These are phyloP conservation scores for Cossypha polioptera DNA, from an alignment of 2,797 vertebrate genomes.

Conservation along the genomic window DNA sequence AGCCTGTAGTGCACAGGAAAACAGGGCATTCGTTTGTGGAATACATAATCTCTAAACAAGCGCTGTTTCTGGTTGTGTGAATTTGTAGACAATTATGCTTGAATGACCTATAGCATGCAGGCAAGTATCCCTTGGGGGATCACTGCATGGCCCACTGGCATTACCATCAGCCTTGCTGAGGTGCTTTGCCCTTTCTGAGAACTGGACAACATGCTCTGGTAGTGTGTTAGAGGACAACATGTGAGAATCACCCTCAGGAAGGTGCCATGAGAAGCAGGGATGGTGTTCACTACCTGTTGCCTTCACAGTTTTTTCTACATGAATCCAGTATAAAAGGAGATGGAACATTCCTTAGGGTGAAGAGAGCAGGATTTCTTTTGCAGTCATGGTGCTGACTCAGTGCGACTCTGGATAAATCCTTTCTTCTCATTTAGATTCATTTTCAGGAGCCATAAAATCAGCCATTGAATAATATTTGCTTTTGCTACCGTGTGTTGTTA, in stretches of 20 bases:
- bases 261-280: not conserved
- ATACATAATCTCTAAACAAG: not conserved
- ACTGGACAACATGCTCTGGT: not conserved
- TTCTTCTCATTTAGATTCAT: not conserved
- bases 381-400: not conserved
- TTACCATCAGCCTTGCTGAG: not conserved
- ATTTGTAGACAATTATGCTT: not conserved
- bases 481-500: not conserved
- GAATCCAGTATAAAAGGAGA: not conserved
- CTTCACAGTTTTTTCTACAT: not conserved
- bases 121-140: not conserved
- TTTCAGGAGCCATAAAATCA: not conserved
- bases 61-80: not conserved
- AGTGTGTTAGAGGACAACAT: not conserved
- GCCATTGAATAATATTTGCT: not conserved
- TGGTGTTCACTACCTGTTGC: not conserved
- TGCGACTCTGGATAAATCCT: not conserved
- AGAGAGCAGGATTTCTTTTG: not conserved
- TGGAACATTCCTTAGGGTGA: not conserved
- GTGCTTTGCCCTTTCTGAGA: not conserved
- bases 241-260: not conserved
- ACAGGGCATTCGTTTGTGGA: not conserved
- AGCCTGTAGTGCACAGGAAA: not conserved
- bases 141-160: not conserved
- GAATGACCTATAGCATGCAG: not conserved